Evolutionary conservation across 2,113 vertebrate species (phyloP), one percentile per base, ranked within the genome.

Genomic region (Cyphomyrus plagiostoma): DNA sequence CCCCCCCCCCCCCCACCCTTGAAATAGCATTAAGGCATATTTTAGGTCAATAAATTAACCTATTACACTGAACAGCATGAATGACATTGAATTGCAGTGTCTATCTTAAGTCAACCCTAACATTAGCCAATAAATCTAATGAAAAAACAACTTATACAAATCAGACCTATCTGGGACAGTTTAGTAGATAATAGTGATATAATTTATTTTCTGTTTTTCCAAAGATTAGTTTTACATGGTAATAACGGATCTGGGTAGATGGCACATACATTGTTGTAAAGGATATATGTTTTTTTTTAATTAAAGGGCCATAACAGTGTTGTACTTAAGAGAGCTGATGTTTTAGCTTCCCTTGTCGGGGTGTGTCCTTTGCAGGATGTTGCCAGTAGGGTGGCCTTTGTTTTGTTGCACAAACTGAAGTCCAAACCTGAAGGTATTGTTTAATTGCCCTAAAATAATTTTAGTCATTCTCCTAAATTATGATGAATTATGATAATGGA

Each of bases 301-400:
- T 96, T 97, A 97, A 97, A 97, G 95, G 93, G 96, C 93, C 95
- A 96, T 95, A 96, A 96, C 96, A 97, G 95, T 96, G 96, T 96
- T 95, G 93, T 91, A 95, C 94, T 96, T 96, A 93, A 95, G 94
- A 96, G 96, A 94, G 93, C 96, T 94, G 94, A 96, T 95, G 92
- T 7, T 95, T 95, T 93, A 93, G 89, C 95, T 56, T 4, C 30
- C 49, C 85, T 26, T n/a, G 19, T 13, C 19, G 11, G 56, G 52
- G 56, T 52, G 39, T 62, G 4, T 46, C 50, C 30, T 87, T 52
- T 23, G 30, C 21, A 17, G 86, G 13, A 10, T 56, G 86, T 87
- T 87, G 52, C 3, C 50, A 58, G 52, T 5, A 35, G 30, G 85
- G 8, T 39, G 13, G 11, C 30, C 19, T 85, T 35, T 50, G 23